phyloP scores from a whole-genome alignment of 2,113 vertebrate genomes.

The Diadophis punctatus region DNA sequence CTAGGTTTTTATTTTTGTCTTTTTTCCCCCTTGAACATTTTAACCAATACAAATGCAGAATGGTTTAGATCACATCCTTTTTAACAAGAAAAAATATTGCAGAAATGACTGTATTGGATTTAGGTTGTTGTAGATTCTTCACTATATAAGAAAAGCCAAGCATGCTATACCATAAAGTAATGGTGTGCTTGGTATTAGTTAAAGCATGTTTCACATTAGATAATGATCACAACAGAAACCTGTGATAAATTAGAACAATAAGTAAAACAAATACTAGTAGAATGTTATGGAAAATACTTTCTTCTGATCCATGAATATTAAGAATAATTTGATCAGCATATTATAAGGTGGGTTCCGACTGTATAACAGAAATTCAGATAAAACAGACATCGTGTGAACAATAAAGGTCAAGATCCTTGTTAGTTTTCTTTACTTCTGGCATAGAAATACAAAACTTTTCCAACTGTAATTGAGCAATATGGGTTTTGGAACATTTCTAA shows the following conservation, averaged over 20 bases:
- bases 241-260: not conserved
- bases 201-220: not conserved
- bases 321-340: not conserved
- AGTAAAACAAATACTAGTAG: not conserved
- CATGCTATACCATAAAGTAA: not conserved
- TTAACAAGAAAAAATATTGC: not conserved
- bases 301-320: not conserved
- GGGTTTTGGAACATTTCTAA: not conserved
- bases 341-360: not conserved
- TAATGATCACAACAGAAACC: not conserved
- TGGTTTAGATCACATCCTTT: not conserved
- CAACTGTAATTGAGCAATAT: not conserved
- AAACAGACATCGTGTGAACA: not conserved
- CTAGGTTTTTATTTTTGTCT: not conserved
- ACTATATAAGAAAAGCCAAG: not conserved
- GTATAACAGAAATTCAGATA: not conserved
- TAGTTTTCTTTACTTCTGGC: not conserved
- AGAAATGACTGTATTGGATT: not conserved
- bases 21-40: not conserved
- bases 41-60: not conserved
- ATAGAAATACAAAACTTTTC: not conserved
- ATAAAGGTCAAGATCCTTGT: not conserved
- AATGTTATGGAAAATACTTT: not conserved
- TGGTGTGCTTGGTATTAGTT: not conserved
- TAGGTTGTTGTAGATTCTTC: not conserved